Evolutionary conservation across 1,140 invertebrate species (phyloP), one percentile per base, ranked within the genome.

Genomic region (Drosophila gunungcola): DNA sequence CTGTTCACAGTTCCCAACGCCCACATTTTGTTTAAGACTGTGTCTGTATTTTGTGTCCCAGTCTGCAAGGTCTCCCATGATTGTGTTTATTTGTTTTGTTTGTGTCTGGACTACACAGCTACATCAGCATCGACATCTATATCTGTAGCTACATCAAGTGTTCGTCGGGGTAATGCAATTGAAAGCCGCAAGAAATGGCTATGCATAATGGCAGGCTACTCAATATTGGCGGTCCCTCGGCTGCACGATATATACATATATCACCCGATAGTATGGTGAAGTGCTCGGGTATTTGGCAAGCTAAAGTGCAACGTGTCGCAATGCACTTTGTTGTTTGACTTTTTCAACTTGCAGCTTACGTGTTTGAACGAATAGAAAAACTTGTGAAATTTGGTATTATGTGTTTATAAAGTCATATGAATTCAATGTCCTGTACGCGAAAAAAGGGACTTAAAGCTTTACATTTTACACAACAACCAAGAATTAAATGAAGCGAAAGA

Each of bases 141-240:
- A 68, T 67, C 42, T 51, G 57, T 63, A 46, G 39, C 57, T 38
- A 43, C 69, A 62, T 38, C 72, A 63, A 73, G 67, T n/a, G 46
- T 12, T 21, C 16, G n/a, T 7, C 9, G 41, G 53, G 67, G 60
- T 80, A 80, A 75, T 80, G 78, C 78, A 67, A 72, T 72, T 63
- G 78, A 73, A 82, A 74, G 74, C 64, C 80, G 68, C 80, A 83
- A 75, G 70, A 83, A 84, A 80, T 81, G 82, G 77, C 61, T 61
- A 55, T 79, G 80, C 72, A 84, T 84, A 84, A 84, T 84, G 80
- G 76, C 75, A 53, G 69, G 70, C 32, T 76, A 76, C 75, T 78
- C 68, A 77, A 73, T 77, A 76, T 52, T 64, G 64, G 46, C 46
- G 55, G 52, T 75, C 52, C 46, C 42, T 72, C 43, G 4, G 13